These are phyloP conservation scores for Anoplophora glabripennis DNA, from an alignment of 1,140 invertebrate species.

Conservation along the genomic window DNA sequence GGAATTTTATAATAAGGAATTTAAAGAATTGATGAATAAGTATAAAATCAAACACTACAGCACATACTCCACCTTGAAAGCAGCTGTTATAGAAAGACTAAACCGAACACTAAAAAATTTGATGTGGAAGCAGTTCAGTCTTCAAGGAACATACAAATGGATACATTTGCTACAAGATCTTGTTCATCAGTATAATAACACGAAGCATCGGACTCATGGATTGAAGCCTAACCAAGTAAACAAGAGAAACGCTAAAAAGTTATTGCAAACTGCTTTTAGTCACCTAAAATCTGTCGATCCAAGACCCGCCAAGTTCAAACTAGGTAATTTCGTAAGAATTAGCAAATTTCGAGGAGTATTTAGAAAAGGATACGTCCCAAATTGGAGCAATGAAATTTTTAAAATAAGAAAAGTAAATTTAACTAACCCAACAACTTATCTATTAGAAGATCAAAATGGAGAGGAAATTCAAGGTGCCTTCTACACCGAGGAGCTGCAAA, in stretches of 20 bases:
- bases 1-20: constrained; percentile 47
- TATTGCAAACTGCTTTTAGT: constrained; percentile 23
- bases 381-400: constrained; percentile 37
- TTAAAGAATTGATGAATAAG: constrained; percentile 24
- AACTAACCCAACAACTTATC: constrained; percentile 16
- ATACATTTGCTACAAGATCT: constrained; percentile 44
- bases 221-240: constrained; percentile 45
- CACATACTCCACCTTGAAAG: constrained; percentile 51
- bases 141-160: constrained; percentile 48
- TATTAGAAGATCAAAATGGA: not conserved
- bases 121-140: constrained; percentile 50
- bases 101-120: constrained; percentile 51
- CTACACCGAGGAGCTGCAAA: too few relatives aligned
- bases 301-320: constrained; percentile 30
- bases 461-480: too few relatives aligned
- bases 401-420: constrained; percentile 28
- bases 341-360: constrained; percentile 25
- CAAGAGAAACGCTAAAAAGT: constrained; percentile 27
- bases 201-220: constrained; percentile 48
- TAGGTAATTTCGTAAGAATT: constrained; percentile 22
- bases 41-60: constrained; percentile 49
- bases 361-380: constrained; percentile 36
- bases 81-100: constrained; percentile 50
- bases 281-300: constrained; percentile 14
- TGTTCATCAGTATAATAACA: constrained; percentile 49